Percentiles rank a stretch among this genome's conserved stretches.
These are phyloP conservation scores for Lates japonicus DNA, from an alignment of 2,797 vertebrate species.

Conservation along the genomic window DNA sequence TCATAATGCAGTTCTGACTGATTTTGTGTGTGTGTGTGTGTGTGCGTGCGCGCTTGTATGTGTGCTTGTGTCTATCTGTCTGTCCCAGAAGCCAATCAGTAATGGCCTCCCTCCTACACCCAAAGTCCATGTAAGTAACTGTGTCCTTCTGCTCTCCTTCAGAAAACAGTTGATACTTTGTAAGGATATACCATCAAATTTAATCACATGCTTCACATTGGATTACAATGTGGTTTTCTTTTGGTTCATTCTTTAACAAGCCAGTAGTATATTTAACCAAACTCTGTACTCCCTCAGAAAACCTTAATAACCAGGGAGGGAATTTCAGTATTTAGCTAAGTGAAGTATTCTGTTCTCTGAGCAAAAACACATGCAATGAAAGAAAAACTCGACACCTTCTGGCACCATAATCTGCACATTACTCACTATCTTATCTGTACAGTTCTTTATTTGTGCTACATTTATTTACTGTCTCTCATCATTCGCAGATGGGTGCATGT, in stretches of 20 bases:
- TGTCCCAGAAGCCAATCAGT: constrained; percentile 92
- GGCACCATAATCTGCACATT: not conserved
- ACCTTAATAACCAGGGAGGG: not conserved
- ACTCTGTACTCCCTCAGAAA: not conserved
- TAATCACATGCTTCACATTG: not conserved
- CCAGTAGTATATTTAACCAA: not conserved
- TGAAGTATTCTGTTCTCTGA: not conserved
- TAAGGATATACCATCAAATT: not conserved
- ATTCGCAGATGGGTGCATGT: constrained; percentile 95
- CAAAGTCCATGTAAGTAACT: constrained; percentile 96
- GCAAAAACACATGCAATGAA: not conserved
- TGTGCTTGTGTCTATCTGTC: constrained; percentile 14
- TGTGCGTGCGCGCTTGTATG: not conserved
- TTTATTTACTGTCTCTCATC: not conserved
- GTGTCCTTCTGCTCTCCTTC: not conserved
- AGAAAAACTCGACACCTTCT: not conserved
- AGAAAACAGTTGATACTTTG: not conserved
- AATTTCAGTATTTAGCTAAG: not conserved
- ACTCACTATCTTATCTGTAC: not conserved
- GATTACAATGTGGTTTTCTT: not conserved
- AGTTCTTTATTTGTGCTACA: not conserved
- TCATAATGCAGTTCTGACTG: not conserved
- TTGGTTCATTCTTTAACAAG: not conserved
- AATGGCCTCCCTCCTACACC: constrained; percentile 98
- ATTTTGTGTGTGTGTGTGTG: not conserved